Evolutionary conservation across 1,140 invertebrate species (phyloP).

Genomic region (Zaprionus vittiger): DNA sequence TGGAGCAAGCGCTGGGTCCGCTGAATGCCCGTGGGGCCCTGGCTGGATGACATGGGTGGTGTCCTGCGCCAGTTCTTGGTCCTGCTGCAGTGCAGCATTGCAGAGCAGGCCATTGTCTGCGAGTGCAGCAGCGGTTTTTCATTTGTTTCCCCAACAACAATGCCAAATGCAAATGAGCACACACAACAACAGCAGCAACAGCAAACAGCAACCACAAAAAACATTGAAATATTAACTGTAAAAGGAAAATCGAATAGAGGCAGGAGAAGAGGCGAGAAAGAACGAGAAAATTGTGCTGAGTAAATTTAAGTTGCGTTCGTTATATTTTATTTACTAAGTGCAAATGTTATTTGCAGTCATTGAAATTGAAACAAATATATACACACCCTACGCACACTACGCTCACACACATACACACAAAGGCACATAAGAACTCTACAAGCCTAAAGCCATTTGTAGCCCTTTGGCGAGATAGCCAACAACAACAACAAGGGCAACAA

Average conservation of each 20-base stretch:
- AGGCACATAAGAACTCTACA: slow-evolving; percentile 47
- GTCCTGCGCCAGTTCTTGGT: slow-evolving; percentile 12
- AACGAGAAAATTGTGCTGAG: slow-evolving; percentile 38
- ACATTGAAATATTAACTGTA: slow-evolving; percentile 63
- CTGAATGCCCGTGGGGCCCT: slow-evolving; percentile 17
- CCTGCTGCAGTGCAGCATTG: slow-evolving; percentile 29
- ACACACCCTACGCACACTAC: slow-evolving; percentile 31
- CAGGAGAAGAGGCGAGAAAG: not conserved
- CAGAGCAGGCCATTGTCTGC: slow-evolving; percentile 41
- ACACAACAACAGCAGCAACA: slow-evolving; percentile 18
- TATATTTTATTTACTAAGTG: slow-evolving; percentile 83
- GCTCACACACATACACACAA: slow-evolving; percentile 26
- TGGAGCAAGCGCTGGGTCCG: slow-evolving; percentile 33
- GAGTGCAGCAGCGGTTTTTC: slow-evolving; percentile 23
- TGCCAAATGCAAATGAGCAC: slow-evolving; percentile 51
- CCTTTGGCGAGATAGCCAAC: slow-evolving; percentile 74
- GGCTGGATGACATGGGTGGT: slow-evolving; percentile 11
- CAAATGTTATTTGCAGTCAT: slow-evolving; percentile 82
- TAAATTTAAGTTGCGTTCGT: slow-evolving; percentile 67
- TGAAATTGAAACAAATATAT: slow-evolving; percentile 81
- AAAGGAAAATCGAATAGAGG: slow-evolving; percentile 13
- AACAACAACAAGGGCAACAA: slow-evolving; percentile 17
- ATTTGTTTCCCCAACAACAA: slow-evolving; percentile 42
- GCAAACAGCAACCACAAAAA: slow-evolving; percentile 23
- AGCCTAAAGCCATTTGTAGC: slow-evolving; percentile 79